Percentiles rank a stretch among this genome's conserved stretches.
These are phyloP conservation scores for Tiliacea aurago DNA, from an alignment of 2,888 invertebrate species.

Conservation along the genomic window DNA sequence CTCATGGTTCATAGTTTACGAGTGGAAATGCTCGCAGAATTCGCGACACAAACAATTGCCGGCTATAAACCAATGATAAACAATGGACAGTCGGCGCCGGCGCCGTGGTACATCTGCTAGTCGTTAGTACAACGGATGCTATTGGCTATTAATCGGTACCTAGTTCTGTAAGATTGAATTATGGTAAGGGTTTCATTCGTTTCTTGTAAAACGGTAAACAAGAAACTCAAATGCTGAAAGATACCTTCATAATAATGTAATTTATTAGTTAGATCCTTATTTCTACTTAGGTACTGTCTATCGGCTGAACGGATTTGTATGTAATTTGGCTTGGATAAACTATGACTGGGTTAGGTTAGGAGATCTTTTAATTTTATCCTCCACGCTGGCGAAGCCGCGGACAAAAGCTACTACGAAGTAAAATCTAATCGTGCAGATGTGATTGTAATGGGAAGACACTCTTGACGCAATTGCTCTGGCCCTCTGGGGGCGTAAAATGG, in stretches of 20 bases:
- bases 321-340: too few species aligned
- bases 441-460: not conserved
- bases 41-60: slow-evolving; percentile 61
- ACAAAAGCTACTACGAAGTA: not conserved
- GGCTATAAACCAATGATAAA: slow-evolving; percentile 69
- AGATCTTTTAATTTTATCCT: too few species aligned
- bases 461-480: not conserved
- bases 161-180: slow-evolving; percentile 21
- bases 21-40: slow-evolving; percentile 60
- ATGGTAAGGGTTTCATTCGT: not conserved
- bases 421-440: not conserved
- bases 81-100: slow-evolving; percentile 77
- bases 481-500: too few species aligned
- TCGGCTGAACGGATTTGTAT: not conserved
- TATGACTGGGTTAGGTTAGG: too few species aligned
- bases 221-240: not conserved
- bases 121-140: slow-evolving; percentile 54
- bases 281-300: too few species aligned
- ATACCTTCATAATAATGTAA: not conserved
- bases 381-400: too few species aligned
- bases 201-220: not conserved
- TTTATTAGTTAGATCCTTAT: too few species aligned
- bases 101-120: slow-evolving; percentile 72
- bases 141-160: slow-evolving; percentile 43
- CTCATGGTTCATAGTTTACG: slow-evolving; percentile 47